phyloP scores from a whole-genome alignment of 2,888 invertebrate genomes.

The Actias luna region DNA sequence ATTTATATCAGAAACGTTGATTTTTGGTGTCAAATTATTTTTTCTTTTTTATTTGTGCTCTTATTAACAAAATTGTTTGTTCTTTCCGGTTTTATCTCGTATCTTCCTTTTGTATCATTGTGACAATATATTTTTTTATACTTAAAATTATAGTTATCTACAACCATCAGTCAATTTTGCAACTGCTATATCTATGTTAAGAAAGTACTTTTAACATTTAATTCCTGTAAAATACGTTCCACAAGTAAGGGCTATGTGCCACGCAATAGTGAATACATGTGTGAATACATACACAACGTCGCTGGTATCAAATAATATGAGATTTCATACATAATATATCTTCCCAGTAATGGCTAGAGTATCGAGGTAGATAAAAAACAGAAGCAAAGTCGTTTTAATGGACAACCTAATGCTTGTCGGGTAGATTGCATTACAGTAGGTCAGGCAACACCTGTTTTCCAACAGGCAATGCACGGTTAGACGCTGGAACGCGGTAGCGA shows the following conservation, averaged over 20 bases:
- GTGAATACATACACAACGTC: too few species aligned
- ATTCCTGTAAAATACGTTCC: slow-evolving; percentile 2
- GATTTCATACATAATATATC: too few species aligned
- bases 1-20: too few species aligned
- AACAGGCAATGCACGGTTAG: slow-evolving; percentile 13
- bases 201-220: background rate
- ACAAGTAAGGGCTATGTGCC: background rate
- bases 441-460: slow-evolving; percentile 15
- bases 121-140: too few species aligned
- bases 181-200: background rate
- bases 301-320: too few species aligned
- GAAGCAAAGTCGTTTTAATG: slow-evolving; percentile 10
- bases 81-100: too few species aligned
- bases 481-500: slow-evolving; percentile 17
- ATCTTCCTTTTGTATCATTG: too few species aligned
- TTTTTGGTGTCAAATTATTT: too few species aligned
- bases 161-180: background rate
- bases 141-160: too few species aligned
- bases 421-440: slow-evolving; percentile 16
- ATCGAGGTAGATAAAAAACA: background rate
- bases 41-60: too few species aligned
- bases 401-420: slow-evolving; percentile 14
- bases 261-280: background rate
- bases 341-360: too few species aligned
- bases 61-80: too few species aligned